Evolutionary conservation across 2,113 vertebrate genomes (phyloP), one percentile per base, ranked within the genome.

Genomic region (Poeciliopsis occidentalis): DNA sequence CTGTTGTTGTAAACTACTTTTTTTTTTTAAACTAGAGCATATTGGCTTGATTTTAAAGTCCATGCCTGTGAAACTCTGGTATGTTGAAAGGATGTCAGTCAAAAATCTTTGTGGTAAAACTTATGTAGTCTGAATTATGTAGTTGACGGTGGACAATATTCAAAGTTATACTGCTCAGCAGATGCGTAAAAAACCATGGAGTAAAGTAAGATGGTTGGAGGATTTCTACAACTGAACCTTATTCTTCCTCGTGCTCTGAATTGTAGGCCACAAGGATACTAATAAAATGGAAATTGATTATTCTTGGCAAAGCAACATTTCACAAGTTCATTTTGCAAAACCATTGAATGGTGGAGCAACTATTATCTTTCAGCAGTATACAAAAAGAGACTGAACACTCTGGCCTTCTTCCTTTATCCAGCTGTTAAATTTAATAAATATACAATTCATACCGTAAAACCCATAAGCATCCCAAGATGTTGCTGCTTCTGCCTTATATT

Each of bases 401-500:
- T 62, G 29, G 29, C 12, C 29, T 62, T 62, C 29, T 30, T 62
- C 3, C 47, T 54, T 54, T 54, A 24, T 19, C 19, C 30, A 31
- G 7, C 19, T 4, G 5, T 22, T 61, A 29, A 41, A 15, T 41
- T 41, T 13, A 11, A 29, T 32, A 8, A 32, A 32, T 19, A 17
- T 8, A 30, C 7, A 32, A 34, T 12, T 32, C 12, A 32, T 5
- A 7, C 8, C 12, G 1, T n/a, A 34, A 64, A 22, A 22, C 31
- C 57, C 62, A 37, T 22, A 24, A 64, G 24, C 19, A 19, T 34
- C n/a, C 22, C 5, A 15, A 64, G 62, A 64, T 61, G 29, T 76
- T 76, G 17, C 30, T 73, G 60, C 34, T 60, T 68, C 3, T 67
- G 8, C 32, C 13, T 72, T 1, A 71, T 70, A 73, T 72, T n/a